Conservation (phyloP, 2,113 vertebrate species). For the Perca schrenkii region DNA sequence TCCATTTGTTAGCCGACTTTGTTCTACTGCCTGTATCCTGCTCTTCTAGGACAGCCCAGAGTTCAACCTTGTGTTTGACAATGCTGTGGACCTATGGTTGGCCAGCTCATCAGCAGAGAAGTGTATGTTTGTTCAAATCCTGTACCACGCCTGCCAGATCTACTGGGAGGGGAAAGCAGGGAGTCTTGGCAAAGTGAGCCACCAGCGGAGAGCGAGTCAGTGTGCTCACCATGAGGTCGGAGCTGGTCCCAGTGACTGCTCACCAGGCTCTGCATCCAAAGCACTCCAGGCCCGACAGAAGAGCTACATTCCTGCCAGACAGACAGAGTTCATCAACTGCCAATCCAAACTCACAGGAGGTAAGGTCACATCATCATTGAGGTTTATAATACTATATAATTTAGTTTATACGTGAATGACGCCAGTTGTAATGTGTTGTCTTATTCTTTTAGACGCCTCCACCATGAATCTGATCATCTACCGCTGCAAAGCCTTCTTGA, state of each 20-base stretch:
- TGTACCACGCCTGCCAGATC: conserved; percentile 92
- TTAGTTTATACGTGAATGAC: neutral
- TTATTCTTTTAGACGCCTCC: conserved; percentile 69
- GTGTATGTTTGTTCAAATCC: conserved; percentile 93
- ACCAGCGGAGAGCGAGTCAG: neutral
- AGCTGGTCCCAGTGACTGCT: neutral
- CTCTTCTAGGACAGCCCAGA: conserved; percentile 90
- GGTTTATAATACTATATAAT: neutral
- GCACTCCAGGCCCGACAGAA: conserved; percentile 51
- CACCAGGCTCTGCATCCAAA: conserved; percentile 9
- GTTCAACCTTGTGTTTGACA: conserved; percentile 95
- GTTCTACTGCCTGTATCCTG: conserved; percentile 9
- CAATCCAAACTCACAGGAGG: conserved; percentile 93
- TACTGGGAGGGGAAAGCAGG: conserved; percentile 83
- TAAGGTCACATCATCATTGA: conserved; percentile 52
- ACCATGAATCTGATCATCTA: conserved; percentile 79
- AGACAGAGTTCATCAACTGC: conserved; percentile 95
- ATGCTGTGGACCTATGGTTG: conserved; percentile 92
- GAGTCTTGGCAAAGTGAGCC: conserved; percentile 11
- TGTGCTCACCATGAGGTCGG: neutral
- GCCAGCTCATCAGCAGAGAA: conserved; percentile 93
- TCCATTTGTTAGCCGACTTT: too few relatives aligned
- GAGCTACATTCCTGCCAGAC: conserved; percentile 80
- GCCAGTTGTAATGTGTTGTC: neutral
- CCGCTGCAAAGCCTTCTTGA: conserved; percentile 82